A percentile compares a stretch with the other conserved stretches of the same genome.
phyloP scores from a whole-genome alignment of 2,113 vertebrate species.

The Callipepla californica region DNA sequence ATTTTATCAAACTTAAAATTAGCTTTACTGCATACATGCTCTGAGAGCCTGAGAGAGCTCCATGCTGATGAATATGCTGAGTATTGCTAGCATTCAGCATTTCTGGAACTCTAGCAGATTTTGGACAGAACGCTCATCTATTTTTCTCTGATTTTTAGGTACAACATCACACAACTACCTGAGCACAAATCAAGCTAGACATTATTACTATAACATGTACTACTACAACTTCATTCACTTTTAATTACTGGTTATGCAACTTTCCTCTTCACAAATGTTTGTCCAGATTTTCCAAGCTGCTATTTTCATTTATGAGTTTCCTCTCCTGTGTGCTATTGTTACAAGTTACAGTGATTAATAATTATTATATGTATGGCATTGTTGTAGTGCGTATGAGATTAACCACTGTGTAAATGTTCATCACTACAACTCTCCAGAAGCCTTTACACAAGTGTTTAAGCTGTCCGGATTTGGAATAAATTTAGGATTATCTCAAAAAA shows the following conservation, averaged over 20 bases:
- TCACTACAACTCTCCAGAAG: background rate
- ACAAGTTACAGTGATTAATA: background rate
- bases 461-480: background rate
- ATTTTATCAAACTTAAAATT: background rate
- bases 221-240: background rate
- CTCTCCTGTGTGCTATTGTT: background rate
- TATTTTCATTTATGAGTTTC: background rate
- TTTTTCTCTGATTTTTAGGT: conserved; percentile 26
- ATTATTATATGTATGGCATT: background rate
- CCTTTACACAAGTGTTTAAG: background rate
- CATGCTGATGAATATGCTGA: fast-evolving
- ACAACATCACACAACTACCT: background rate
- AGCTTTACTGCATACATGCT: background rate
- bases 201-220: background rate
- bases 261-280: background rate
- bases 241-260: background rate
- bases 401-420: background rate
- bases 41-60: background rate
- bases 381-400: background rate
- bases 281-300: background rate
- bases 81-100: background rate
- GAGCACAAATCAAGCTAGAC: background rate
- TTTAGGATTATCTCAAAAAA: background rate
- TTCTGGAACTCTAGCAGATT: background rate
- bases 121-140: background rate